Conservation (phyloP, 2,113 vertebrate genomes). For the Cinclus mexicanus region DNA sequence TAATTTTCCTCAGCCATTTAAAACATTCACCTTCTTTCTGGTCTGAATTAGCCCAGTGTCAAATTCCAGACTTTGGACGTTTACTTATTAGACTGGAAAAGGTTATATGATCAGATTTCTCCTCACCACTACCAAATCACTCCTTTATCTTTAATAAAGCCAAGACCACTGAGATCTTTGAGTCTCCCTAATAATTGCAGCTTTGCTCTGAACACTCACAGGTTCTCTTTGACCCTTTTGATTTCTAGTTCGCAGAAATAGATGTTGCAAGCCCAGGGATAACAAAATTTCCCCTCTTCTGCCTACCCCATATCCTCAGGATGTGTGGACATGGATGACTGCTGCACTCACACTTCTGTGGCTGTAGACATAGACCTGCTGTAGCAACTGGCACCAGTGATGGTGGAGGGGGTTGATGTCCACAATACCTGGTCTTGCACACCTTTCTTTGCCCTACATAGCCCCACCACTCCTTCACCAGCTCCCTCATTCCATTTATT, state of each 20-base stretch:
- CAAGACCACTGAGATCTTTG: background rate
- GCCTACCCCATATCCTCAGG: background rate
- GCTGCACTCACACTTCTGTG: background rate
- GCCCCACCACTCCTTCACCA: background rate
- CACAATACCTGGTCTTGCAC: fast-evolving
- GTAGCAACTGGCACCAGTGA: fast-evolving
- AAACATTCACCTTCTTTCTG: slow-evolving; percentile 52
- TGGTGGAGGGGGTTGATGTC: background rate
- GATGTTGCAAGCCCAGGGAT: background rate
- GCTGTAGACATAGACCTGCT: background rate
- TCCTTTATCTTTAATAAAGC: background rate
- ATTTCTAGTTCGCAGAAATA: background rate
- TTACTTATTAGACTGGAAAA: slow-evolving; percentile 4
- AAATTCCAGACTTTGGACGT: slow-evolving; percentile 13
- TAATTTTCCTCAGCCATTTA: slow-evolving; percentile 27
- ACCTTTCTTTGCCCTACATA: background rate
- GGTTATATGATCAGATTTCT: background rate
- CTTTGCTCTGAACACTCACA: background rate
- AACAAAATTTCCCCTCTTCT: background rate
- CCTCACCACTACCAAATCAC: background rate
- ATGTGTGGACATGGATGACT: background rate
- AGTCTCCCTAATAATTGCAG: background rate
- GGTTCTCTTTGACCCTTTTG: background rate
- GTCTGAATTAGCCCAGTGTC: slow-evolving; percentile 31
- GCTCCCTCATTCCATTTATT: background rate